Evolutionary conservation across 2,113 vertebrate genomes (phyloP).

Genomic region (Scatophagus argus): DNA sequence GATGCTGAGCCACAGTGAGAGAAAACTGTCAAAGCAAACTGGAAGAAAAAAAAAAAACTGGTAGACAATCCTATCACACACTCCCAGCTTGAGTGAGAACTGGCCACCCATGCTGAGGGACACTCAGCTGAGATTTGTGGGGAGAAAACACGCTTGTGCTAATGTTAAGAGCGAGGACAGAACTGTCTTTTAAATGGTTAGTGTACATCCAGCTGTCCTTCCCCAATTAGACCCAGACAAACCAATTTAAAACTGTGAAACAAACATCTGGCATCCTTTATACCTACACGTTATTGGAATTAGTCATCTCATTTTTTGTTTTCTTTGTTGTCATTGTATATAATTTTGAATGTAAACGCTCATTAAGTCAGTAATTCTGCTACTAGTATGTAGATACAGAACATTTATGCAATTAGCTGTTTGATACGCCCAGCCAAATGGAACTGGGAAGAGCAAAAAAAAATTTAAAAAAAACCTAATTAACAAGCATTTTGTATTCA

Average conservation of each 20-base stretch:
- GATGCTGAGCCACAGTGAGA: constrained; percentile 45
- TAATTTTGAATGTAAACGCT: constrained; percentile 41
- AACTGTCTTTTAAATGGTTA: constrained; percentile 24
- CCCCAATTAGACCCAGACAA: constrained; percentile 29
- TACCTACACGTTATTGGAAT: constrained; percentile 24
- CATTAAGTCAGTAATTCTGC: constrained; percentile 42
- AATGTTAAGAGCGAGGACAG: constrained; percentile 28
- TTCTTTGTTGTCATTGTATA: constrained; percentile 26
- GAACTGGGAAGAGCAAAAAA: constrained; percentile 2
- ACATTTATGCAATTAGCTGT: constrained; percentile 40
- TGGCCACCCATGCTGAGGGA: constrained; percentile 70
- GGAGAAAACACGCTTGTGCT: constrained; percentile 34
- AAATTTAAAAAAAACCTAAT: constrained; percentile 18
- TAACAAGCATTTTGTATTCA: constrained; percentile 42
- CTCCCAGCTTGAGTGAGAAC: constrained; percentile 62
- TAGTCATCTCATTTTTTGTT: background rate
- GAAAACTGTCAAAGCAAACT: constrained; percentile 47
- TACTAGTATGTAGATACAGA: constrained; percentile 29
- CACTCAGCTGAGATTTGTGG: constrained; percentile 55
- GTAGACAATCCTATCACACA: constrained; percentile 69
- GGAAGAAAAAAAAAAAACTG: constrained; percentile 25
- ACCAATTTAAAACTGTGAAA: constrained; percentile 17
- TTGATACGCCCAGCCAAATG: constrained; percentile 21
- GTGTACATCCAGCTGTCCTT: constrained; percentile 13
- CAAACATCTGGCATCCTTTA: constrained; percentile 31